Percentiles rank a stretch among this genome's conserved stretches.
phyloP scores from a whole-genome alignment of 2,113 vertebrate species.

The Shinisaurus crocodilurus region DNA sequence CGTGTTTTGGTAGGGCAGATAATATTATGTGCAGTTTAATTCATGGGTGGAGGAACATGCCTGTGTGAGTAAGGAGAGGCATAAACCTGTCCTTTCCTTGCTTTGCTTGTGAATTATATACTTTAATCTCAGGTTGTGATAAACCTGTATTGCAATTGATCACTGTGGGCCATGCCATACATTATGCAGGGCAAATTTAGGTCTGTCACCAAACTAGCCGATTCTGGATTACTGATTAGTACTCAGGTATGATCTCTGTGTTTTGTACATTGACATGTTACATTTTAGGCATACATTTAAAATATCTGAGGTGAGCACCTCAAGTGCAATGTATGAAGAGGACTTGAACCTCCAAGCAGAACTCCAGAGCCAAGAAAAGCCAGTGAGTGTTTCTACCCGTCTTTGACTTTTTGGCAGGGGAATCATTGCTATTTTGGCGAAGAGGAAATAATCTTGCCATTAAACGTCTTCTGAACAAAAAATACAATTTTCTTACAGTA shows the following conservation, averaged over 20 bases:
- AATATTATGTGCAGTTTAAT: neutral
- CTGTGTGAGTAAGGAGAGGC: neutral
- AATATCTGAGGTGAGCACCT: neutral
- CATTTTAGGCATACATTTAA: neutral
- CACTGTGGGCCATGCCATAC: neutral
- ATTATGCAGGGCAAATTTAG: neutral
- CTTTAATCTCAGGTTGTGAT: neutral
- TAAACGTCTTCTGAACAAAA: no score
- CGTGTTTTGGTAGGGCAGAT: neutral
- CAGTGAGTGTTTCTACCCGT: neutral
- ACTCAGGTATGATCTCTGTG: neutral
- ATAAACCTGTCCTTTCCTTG: neutral
- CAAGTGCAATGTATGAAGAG: neutral
- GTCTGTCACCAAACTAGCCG: neutral
- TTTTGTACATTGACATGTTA: neutral
- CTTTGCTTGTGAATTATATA: neutral
- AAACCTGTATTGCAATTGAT: neutral
- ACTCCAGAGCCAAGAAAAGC: neutral
- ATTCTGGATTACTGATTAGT: neutral
- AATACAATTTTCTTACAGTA: no score
- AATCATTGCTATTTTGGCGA: conserved; percentile 4
- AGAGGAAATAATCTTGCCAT: conserved; percentile 28
- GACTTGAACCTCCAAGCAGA: neutral
- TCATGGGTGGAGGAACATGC: neutral
- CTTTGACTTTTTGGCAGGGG: neutral